Evolutionary conservation across 2,888 invertebrate species (phyloP), one percentile per base, ranked within the genome.

Genomic region (Phyllotreta striolata): DNA sequence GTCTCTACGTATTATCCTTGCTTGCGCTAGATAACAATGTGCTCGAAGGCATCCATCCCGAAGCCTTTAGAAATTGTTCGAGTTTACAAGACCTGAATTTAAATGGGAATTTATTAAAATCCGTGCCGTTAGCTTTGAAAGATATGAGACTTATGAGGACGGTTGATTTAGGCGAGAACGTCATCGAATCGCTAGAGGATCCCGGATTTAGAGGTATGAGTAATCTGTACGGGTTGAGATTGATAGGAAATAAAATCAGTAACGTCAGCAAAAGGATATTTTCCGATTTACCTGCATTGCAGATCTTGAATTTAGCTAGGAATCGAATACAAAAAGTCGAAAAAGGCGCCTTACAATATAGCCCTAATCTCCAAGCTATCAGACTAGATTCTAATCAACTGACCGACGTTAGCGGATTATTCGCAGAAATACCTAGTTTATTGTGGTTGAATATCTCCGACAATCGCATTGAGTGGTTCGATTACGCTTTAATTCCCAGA

Each of bases 381-480:
- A 86, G 95, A 69, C 82, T 96, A 70, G 95, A 96, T 80, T 91
- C 91, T 63, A 96, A 96, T 84, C 86, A 87, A 70, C 83, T 96
- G 64, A 88, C 88, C 61, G 91, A 93, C 80, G 89, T 96, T 70
- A 91, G 90, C 78, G 92, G 91, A 43, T 84, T 95, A 69, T 95
- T 96, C 80, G 88, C 88, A 72, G 90, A 93, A 80, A 89, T 94
- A 78, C 89, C 91, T 8, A 91, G 90, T 74, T 83, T 96, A 72
- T 85, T 93, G 76, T 95, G 93, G 93, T 83, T 96, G 58, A 96
- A 96, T 83, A 90, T 96, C 76, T 94, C 94, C 70, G 94, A 94
- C 84, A 96, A 96, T 85, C 88, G 89, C 80, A 86, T 96, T 77
- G 89, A 90, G 78, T 90, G 91, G 87, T 95, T 96, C 82, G 95